A percentile compares a stretch with the other conserved stretches of the same genome.
Evolutionary conservation across 2,113 vertebrate genomes (phyloP).

Genomic region (Dicrurus megarhynchus): DNA sequence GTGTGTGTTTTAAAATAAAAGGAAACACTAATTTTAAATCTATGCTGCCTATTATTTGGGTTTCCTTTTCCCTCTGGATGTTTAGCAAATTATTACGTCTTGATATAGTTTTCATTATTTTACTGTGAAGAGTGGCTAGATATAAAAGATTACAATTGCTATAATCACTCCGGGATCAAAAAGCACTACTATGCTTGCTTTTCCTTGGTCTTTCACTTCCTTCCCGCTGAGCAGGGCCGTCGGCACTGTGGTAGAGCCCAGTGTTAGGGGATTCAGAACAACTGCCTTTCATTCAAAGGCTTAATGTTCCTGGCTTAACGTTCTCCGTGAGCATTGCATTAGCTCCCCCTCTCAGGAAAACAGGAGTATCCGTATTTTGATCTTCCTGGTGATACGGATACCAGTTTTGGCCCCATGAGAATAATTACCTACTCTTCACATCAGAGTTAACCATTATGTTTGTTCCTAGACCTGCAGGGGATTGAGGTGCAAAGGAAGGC

Average conservation of each 20-base stretch:
- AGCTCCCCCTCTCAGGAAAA: not conserved
- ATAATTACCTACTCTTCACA: not conserved
- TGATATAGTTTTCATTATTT: not conserved
- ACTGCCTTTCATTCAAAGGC: not conserved
- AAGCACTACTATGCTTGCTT: slow-evolving; percentile 1
- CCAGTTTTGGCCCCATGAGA: not conserved
- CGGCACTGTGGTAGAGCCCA: accelerated
- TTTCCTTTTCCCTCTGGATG: slow-evolving; percentile 33
- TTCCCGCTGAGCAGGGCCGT: not conserved
- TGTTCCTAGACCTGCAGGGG: not conserved
- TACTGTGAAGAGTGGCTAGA: not conserved
- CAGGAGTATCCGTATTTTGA: not conserved
- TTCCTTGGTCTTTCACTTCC: slow-evolving; percentile 33
- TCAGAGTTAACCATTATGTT: not conserved
- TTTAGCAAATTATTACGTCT: slow-evolving; percentile 29
- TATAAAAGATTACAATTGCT: slow-evolving; percentile 36
- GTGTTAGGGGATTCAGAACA: not conserved
- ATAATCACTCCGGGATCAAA: slow-evolving; percentile 12
- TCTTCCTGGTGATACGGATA: not conserved
- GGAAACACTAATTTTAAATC: not conserved
- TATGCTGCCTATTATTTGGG: not conserved
- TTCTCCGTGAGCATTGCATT: not conserved
- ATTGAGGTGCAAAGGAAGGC: not conserved
- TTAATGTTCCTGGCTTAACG: not conserved
- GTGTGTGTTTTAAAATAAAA: slow-evolving; percentile 26